A percentile compares a stretch with the other conserved stretches of the same genome.
These are phyloP conservation scores for Microchrysa polita DNA, from an alignment of 2,888 invertebrate genomes.

Conservation along the genomic window DNA sequence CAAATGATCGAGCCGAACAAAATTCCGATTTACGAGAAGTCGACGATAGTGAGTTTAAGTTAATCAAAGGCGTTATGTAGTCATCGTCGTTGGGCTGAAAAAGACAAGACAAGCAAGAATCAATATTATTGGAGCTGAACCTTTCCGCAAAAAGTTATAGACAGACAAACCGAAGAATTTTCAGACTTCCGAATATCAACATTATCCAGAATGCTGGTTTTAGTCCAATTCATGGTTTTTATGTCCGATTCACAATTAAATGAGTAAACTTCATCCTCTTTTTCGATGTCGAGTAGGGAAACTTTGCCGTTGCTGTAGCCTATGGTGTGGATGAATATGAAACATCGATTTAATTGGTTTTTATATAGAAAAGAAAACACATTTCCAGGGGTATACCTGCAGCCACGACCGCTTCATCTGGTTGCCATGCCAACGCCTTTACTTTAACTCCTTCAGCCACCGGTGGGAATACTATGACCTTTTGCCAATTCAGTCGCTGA, in stretches of 20 bases:
- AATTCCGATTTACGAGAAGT: constrained; percentile 67
- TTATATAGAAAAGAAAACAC: not conserved
- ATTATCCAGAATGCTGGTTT: constrained; percentile 53
- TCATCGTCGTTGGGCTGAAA: constrained; percentile 66
- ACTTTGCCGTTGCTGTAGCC: constrained; percentile 78
- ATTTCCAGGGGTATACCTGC: constrained; percentile 56
- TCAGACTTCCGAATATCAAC: constrained; percentile 47
- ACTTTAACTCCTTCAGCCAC: constrained; percentile 80
- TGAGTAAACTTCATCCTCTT: constrained; percentile 79
- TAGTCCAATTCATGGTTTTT: constrained; percentile 79
- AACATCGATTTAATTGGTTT: not conserved
- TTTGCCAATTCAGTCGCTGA: constrained; percentile 92
- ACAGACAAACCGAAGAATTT: not conserved
- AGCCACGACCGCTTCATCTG: constrained; percentile 88
- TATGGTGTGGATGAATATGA: constrained; percentile 66
- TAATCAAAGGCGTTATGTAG: constrained; percentile 69
- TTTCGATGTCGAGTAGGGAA: constrained; percentile 83
- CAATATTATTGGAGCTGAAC: no score
- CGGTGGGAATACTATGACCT: constrained; percentile 85
- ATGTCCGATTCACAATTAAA: constrained; percentile 72
- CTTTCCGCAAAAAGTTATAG: not conserved
- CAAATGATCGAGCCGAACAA: constrained; percentile 65
- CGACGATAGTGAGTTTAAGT: constrained; percentile 67
- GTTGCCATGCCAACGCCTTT: constrained; percentile 88
- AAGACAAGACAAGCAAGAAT: constrained; percentile 47